Evolutionary conservation across 2,888 invertebrate species (phyloP), one percentile per base, ranked within the genome.

Genomic region (Helobdella robusta): DNA sequence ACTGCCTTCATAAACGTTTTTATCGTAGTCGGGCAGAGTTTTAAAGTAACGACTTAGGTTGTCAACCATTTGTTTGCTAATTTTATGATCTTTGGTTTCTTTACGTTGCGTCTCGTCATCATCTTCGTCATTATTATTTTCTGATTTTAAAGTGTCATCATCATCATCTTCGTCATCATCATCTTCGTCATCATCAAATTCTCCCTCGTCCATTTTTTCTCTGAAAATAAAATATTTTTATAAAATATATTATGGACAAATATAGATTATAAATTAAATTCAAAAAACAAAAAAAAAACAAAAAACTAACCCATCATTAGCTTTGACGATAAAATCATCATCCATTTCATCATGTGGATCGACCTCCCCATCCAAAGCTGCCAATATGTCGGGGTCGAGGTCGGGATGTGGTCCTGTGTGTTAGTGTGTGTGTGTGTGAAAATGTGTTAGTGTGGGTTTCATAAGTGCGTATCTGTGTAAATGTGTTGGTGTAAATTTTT

Each of bases 281-380:
- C n/a, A 40, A n/a, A 40, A 40, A 15, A 40, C n/a, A 15, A 11
- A 40, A 15, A 40, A 40, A 15, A 25, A 15, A 11, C 32, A 28
- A 52, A 52, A 23, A 11, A 1, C 46, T 67, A 15, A 40, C 25
- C 67, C 70, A 28, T 80, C 84, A 82, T 89, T 86, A 0, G 93
- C 94, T 67, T 89, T 78, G 73, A 86, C 82, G 58, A 95, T 85
- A 77, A 97, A 95, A 81, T 97, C 88, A 78, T 97, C 95, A 71
- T 94, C 94, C 2, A 97, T 91, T 0, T 88, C 85, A 78, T 91
- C 85, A 1, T 87, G 85, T 75, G 83, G 90, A 65, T 92, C 86
- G 77, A 90, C 93, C 60, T 93, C 93, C 69, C 91, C 91, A 76
- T 94, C 94, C 79, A 95, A 82, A 0, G 91, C 92, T 4, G 91